Evolutionary conservation across 2,797 vertebrate genomes (phyloP).

Genomic region (Parauchenoglanis ngamensis): DNA sequence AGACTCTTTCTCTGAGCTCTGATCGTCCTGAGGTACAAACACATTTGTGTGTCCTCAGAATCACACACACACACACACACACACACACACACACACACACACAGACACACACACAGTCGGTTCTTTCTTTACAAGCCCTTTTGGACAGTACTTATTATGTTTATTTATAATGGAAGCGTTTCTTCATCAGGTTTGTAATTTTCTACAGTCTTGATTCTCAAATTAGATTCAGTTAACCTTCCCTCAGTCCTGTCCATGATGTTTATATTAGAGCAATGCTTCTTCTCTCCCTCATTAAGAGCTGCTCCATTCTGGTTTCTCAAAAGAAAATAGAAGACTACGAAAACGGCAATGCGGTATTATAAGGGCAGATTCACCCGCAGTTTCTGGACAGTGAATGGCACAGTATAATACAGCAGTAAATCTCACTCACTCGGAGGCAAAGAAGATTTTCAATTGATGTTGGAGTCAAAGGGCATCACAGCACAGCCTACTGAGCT

Average conservation of each 20-base stretch:
- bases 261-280: constrained; percentile 41
- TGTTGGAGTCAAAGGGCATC: constrained; percentile 29
- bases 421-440: constrained; percentile 26
- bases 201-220: constrained; percentile 65
- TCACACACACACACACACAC: constrained; percentile 2
- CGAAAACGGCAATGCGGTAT: constrained; percentile 36
- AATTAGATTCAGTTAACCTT: constrained; percentile 68
- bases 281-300: constrained; percentile 28
- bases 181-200: constrained; percentile 72
- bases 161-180: constrained; percentile 75
- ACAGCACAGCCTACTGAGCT: constrained; percentile 16
- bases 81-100: background rate
- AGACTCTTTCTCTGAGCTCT: constrained; percentile 45
- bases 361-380: constrained; percentile 47
- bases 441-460: constrained; percentile 21
- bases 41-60: constrained; percentile 7
- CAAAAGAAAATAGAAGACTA: constrained; percentile 42
- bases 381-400: constrained; percentile 40
- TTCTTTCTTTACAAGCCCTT: constrained; percentile 64
- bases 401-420: constrained; percentile 29
- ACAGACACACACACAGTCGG: constrained; percentile 12
- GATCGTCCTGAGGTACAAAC: constrained; percentile 4
- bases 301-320: constrained; percentile 36
- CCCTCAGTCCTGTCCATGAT: constrained; percentile 47
- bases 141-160: constrained; percentile 79